phyloP scores from a whole-genome alignment of 35 echinoderm and acorn worm genomes.

The Patiria miniata region DNA sequence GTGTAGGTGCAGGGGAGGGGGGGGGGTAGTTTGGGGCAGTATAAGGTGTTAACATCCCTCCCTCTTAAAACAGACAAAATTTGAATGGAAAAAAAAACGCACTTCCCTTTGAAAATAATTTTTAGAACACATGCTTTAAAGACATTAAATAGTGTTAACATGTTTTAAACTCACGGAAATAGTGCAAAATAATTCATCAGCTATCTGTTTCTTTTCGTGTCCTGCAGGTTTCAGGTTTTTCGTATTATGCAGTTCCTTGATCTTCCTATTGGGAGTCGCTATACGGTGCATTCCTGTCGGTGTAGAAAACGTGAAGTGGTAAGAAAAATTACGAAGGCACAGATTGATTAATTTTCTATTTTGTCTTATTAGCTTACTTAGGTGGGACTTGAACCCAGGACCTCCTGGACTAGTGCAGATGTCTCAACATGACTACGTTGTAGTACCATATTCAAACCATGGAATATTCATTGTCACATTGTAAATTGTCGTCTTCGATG shows the following conservation, averaged over 20 bases:
- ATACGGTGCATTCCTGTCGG: conserved; percentile 66
- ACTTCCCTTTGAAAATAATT: neutral
- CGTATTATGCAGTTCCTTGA: conserved; percentile 23
- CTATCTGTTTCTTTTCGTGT: neutral
- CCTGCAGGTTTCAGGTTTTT: conserved; percentile 47
- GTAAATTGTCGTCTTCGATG: too few species aligned
- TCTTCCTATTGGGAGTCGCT: conserved; percentile 36
- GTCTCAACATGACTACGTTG: too few species aligned
- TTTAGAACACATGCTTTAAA: too few species aligned
- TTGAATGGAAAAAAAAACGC: neutral
- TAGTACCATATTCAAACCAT: too few species aligned
- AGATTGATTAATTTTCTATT: neutral
- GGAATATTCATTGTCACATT: too few species aligned
- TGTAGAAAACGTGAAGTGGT: conserved; percentile 40
- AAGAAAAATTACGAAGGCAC: neutral
- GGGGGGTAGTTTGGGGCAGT: too few species aligned
- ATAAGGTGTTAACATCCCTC: too few species aligned
- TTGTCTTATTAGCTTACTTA: neutral
- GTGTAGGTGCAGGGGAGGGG: neutral
- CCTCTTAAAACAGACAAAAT: neutral
- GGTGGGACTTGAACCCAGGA: neutral
- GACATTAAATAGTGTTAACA: too few species aligned
- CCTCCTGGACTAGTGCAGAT: neutral
- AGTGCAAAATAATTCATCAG: neutral
- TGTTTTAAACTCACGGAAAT: too few species aligned